Percentiles rank a stretch among this genome's conserved stretches.
Evolutionary conservation across 1,140 invertebrate genomes (phyloP).

Genomic region (Diabrotica undecimpunctata): DNA sequence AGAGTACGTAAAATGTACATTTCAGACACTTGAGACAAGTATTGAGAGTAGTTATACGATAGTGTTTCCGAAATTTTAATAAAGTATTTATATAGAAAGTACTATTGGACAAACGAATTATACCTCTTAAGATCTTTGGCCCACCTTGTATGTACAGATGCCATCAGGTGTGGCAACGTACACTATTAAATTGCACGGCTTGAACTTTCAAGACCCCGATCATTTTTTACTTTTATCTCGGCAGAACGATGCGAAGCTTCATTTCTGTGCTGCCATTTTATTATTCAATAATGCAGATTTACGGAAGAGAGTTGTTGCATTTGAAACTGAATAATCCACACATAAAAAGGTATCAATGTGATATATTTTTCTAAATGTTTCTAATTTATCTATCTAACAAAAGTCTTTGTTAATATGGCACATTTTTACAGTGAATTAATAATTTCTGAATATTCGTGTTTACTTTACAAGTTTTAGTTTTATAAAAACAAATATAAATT

Average conservation of each 20-base stretch:
- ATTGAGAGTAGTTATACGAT: too few species aligned
- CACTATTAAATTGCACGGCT: conserved; percentile 18
- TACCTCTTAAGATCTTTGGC: neutral
- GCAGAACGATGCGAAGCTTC: conserved; percentile 3
- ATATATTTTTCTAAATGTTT: too few species aligned
- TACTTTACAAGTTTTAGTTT: too few species aligned
- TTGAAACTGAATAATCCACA: too few species aligned
- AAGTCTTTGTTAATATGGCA: neutral
- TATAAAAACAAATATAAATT: too few species aligned
- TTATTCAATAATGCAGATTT: conserved; percentile 13
- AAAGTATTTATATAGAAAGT: too few species aligned
- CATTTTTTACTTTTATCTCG: conserved; percentile 6
- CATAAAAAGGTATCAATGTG: too few species aligned
- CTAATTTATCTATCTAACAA: neutral
- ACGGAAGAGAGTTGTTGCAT: neutral
- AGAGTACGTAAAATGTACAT: too few species aligned
- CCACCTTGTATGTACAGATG: neutral
- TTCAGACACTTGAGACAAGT: too few species aligned
- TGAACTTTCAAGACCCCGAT: conserved; percentile 12
- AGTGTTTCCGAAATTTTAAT: too few species aligned
- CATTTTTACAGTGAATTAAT: neutral
- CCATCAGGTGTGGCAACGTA: conserved; percentile 19
- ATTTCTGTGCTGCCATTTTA: neutral
- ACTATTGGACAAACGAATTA: too few species aligned
- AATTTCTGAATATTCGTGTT: too few species aligned